phyloP scores from a whole-genome alignment of 2,888 invertebrate genomes.

The Priocnemis perturbator region DNA sequence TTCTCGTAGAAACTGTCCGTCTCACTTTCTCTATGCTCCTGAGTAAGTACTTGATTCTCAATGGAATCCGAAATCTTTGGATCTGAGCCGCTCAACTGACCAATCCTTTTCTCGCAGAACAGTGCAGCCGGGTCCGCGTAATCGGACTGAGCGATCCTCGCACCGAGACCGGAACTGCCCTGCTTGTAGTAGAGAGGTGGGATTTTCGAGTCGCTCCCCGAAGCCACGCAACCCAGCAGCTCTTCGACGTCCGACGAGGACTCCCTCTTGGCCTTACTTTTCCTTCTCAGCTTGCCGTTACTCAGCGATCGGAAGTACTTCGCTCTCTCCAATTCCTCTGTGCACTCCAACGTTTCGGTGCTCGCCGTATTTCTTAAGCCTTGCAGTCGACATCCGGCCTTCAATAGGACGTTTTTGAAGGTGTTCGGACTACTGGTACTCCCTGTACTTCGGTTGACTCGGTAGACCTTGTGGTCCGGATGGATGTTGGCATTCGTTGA shows the following conservation, averaged over 20 bases:
- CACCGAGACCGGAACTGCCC: slow-evolving; percentile 89
- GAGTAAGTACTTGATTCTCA: slow-evolving; percentile 19
- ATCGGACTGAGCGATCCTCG: slow-evolving; percentile 91
- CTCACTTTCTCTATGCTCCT: slow-evolving; percentile 69
- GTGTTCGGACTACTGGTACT: slow-evolving; percentile 59
- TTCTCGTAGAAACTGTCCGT: slow-evolving; percentile 87
- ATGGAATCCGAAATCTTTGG: slow-evolving; percentile 7
- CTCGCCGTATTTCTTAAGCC: slow-evolving; percentile 71
- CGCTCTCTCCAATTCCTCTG: slow-evolving; percentile 62
- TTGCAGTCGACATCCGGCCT: slow-evolving; percentile 70
- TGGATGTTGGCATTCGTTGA: slow-evolving; percentile 77
- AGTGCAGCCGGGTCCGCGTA: slow-evolving; percentile 89
- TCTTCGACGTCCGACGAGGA: slow-evolving; percentile 68
- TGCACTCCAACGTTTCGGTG: slow-evolving; percentile 73
- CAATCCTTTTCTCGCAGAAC: slow-evolving; percentile 72
- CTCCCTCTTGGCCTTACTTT: slow-evolving; percentile 70
- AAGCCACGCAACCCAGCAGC: slow-evolving; percentile 54
- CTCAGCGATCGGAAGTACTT: slow-evolving; percentile 59
- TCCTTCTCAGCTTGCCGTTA: slow-evolving; percentile 59
- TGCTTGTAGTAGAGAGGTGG: slow-evolving; percentile 80
- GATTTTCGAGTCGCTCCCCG: slow-evolving; percentile 43
- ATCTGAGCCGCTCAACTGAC: slow-evolving; percentile 23
- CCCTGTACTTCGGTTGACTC: slow-evolving; percentile 74
- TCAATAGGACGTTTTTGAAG: slow-evolving; percentile 73
- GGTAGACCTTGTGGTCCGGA: slow-evolving; percentile 88